Evolutionary conservation across 1,140 invertebrate genomes (phyloP).

Genomic region (Orussus abietinus): DNA sequence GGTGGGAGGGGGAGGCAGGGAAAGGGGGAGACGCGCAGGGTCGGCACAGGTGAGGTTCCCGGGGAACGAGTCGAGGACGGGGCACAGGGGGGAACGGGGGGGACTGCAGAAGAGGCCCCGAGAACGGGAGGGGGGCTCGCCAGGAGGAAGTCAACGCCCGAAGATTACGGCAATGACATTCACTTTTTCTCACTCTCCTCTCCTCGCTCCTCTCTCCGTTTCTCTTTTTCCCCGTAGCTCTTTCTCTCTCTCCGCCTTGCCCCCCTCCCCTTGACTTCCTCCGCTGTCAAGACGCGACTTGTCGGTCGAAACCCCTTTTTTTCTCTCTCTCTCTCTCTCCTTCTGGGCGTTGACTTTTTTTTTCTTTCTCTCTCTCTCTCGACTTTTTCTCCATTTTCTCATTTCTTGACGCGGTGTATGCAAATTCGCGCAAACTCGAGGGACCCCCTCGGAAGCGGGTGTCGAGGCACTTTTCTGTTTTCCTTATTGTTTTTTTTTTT

Average conservation of each 20-base stretch:
- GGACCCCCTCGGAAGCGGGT: too few relatives aligned
- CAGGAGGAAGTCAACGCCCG: conserved; percentile 52
- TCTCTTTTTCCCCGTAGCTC: conserved; percentile 12
- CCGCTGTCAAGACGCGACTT: too few relatives aligned
- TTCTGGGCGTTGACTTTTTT: neutral
- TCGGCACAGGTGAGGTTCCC: conserved; percentile 12
- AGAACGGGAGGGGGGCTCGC: conserved; percentile 34
- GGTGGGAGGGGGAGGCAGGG: conserved; percentile 1
- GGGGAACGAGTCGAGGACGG: conserved; percentile 11
- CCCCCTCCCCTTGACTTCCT: neutral
- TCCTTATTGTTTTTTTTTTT: conserved; percentile 8
- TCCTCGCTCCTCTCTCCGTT: conserved; percentile 26
- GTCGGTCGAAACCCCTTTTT: too few relatives aligned
- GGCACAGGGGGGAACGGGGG: conserved; percentile 18
- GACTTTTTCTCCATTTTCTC: conserved; percentile 26
- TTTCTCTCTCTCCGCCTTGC: neutral
- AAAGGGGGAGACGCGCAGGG: conserved; percentile 3
- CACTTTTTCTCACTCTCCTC: conserved; percentile 51
- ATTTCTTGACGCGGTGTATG: conserved; percentile 14
- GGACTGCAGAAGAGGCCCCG: conserved; percentile 31
- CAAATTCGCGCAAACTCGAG: neutral
- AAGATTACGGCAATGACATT: conserved; percentile 57
- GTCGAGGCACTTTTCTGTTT: conserved; percentile 16
- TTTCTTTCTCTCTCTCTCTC: conserved; percentile 14
- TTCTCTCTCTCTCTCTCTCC: neutral